Percentiles rank a stretch among this genome's conserved stretches.
These are phyloP conservation scores for Myanophis thanlyinensis DNA, from an alignment of 2,113 vertebrate genomes.

Conservation along the genomic window DNA sequence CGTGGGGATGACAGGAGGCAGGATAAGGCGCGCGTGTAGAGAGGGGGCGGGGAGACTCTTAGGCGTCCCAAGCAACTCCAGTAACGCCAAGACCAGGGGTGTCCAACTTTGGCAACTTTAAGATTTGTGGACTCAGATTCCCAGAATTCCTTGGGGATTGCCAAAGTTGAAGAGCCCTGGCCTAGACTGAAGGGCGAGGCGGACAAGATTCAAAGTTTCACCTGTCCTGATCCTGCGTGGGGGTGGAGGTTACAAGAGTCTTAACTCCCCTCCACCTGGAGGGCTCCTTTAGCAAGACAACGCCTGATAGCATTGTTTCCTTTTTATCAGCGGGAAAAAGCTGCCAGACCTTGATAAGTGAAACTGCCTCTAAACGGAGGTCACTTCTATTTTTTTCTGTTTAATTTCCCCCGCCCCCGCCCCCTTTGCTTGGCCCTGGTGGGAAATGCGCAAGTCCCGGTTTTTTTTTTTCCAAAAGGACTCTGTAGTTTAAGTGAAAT, in stretches of 20 bases:
- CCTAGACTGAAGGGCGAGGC: not conserved
- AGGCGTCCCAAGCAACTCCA: not conserved
- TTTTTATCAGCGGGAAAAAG: slow-evolving; percentile 55
- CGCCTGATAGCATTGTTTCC: slow-evolving; percentile 69
- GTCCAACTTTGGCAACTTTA: not conserved
- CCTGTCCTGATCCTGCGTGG: not conserved
- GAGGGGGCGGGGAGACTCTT: not conserved
- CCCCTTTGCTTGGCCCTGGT: slow-evolving; percentile 26
- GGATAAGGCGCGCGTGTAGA: not conserved
- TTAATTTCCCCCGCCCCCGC: too few species aligned
- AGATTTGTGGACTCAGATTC: not conserved
- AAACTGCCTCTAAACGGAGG: slow-evolving; percentile 60
- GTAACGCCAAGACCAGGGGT: not conserved
- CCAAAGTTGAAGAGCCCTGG: not conserved
- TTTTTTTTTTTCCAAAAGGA: not conserved
- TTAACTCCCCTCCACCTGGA: not conserved
- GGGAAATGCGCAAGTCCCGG: not conserved
- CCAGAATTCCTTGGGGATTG: not conserved
- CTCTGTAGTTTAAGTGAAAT: not conserved
- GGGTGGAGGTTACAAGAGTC: not conserved
- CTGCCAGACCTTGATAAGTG: slow-evolving; percentile 66
- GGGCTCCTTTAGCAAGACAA: not conserved
- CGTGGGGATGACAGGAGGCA: not conserved
- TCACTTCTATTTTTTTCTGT: slow-evolving; percentile 49
- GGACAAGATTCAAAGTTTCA: not conserved